phyloP scores from a whole-genome alignment of 2,113 vertebrate species.

The Donacobius atricapilla region DNA sequence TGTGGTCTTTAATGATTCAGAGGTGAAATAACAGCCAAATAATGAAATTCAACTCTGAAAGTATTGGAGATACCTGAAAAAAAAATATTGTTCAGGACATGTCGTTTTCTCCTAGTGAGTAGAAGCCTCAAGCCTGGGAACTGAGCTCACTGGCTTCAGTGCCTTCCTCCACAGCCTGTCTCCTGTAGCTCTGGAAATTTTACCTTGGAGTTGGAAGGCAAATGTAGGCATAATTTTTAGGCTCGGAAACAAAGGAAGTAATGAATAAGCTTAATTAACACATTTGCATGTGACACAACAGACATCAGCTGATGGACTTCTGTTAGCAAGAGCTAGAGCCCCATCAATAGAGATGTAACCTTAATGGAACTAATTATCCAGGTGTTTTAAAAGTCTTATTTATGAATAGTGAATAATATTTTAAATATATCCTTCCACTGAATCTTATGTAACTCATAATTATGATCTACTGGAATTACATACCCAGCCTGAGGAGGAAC shows the following conservation, averaged over 20 bases:
- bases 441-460: slow-evolving; percentile 14
- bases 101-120: neutral
- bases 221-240: neutral
- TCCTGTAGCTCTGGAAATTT: neutral
- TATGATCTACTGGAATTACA: neutral
- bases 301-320: slow-evolving; percentile 8
- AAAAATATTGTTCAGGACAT: neutral
- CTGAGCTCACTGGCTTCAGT: neutral
- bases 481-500: neutral
- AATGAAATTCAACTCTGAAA: neutral
- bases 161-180: neutral
- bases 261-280: neutral
- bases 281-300: neutral
- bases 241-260: slow-evolving; percentile 11
- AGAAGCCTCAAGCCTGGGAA: neutral
- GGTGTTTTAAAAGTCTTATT: neutral
- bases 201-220: neutral
- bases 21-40: neutral
- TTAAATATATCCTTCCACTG: neutral
- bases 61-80: neutral
- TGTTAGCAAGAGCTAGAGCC: neutral
- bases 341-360: neutral
- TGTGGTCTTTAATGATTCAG: neutral
- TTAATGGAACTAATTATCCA: neutral
- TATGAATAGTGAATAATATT: slow-evolving; percentile 9